Conservation (phyloP, 2,888 invertebrate species). For the Noctuana brunneofusca region DNA sequence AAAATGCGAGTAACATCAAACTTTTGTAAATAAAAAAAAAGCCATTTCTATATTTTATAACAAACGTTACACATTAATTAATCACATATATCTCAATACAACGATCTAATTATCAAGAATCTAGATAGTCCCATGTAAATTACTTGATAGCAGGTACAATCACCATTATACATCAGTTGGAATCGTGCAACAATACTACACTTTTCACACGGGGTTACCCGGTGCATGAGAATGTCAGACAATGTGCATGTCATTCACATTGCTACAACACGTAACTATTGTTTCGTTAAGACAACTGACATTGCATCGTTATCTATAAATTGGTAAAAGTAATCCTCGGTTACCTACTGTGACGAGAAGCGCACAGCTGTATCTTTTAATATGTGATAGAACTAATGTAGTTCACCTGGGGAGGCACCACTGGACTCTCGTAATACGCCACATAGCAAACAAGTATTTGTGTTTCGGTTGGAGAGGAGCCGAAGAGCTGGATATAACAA, state of each 20-base stretch:
- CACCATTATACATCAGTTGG: slow-evolving; percentile 16
- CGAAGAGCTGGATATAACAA: too few relatives aligned
- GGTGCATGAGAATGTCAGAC: slow-evolving; percentile 48
- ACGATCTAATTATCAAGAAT: slow-evolving; percentile 6
- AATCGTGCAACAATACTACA: slow-evolving; percentile 41
- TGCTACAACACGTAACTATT: slow-evolving; percentile 23
- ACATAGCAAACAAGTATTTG: too few relatives aligned
- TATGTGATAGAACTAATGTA: too few relatives aligned
- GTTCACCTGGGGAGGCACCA: too few relatives aligned
- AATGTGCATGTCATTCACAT: slow-evolving; percentile 42
- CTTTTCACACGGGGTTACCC: slow-evolving; percentile 57
- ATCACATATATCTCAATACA: slow-evolving; percentile 1
- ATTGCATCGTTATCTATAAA: background rate
- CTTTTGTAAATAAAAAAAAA: too few relatives aligned
- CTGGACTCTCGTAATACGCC: too few relatives aligned
- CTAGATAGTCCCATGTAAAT: slow-evolving; percentile 12
- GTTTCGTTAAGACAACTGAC: slow-evolving; percentile 16
- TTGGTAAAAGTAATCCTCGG: slow-evolving; percentile 1
- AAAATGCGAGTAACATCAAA: too few relatives aligned
- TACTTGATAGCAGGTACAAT: slow-evolving; percentile 3
- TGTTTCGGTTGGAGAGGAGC: too few relatives aligned
- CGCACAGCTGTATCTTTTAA: too few relatives aligned
- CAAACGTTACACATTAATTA: too few relatives aligned
- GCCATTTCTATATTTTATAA: too few relatives aligned
- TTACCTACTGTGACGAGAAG: background rate